Evolutionary conservation across 2,797 vertebrate species (phyloP).

Genomic region (Sebastes hubbsi): DNA sequence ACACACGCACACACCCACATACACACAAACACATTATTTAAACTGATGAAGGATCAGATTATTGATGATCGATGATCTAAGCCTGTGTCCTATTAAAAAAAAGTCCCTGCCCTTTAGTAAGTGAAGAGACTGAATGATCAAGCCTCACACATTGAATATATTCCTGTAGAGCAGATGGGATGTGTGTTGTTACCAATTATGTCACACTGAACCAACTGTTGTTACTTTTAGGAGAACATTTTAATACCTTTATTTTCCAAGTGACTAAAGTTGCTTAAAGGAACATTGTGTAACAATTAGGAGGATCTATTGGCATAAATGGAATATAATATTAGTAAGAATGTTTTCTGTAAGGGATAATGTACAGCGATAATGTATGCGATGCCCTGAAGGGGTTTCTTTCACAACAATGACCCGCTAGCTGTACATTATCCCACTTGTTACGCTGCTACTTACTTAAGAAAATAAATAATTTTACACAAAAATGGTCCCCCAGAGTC

Average conservation of each 20-base stretch:
- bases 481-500: no score
- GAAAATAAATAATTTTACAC: no score
- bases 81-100: conserved; percentile 2
- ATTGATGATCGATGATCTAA: not conserved
- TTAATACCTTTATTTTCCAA: not conserved
- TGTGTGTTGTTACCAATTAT: not conserved
- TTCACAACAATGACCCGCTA: no score
- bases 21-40: not conserved
- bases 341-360: no score
- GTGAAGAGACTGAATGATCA: not conserved
- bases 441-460: no score
- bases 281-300: no score
- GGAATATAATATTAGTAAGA: no score
- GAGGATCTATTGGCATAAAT: no score
- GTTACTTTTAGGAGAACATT: not conserved
- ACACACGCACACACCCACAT: not conserved
- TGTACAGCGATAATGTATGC: no score
- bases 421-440: no score
- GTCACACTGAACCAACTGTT: not conserved
- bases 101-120: not conserved
- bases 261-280: no score
- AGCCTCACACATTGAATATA: not conserved
- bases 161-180: not conserved
- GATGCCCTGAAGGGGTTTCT: no score
- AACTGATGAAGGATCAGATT: not conserved